Evolutionary conservation across 37 sponge, comb jelly and placozoan genomes (phyloP).

Genomic region (Eunapius fragilis): DNA sequence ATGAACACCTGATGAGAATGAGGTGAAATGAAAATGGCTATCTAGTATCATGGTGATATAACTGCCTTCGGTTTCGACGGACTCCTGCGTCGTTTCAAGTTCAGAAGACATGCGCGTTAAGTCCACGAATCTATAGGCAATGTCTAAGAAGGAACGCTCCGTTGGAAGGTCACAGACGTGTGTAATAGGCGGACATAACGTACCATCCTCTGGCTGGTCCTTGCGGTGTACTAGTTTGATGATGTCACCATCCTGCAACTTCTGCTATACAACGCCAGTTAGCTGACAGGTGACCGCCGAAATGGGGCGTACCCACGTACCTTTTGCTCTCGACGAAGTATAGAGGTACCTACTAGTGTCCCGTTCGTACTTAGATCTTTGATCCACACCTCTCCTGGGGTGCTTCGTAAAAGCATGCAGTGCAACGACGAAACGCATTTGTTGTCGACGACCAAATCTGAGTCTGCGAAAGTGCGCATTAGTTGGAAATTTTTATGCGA

Average conservation of each 20-base stretch:
- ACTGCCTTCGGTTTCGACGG: background rate
- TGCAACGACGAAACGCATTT: constrained; percentile 57
- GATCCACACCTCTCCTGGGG: constrained; percentile 31
- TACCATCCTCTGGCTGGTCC: constrained; percentile 14
- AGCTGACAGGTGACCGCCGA: background rate
- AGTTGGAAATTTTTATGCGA: background rate
- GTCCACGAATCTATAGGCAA: constrained; percentile 11
- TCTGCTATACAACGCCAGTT: constrained; percentile 1
- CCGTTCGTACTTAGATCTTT: constrained; percentile 82
- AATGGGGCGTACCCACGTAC: constrained; percentile 11
- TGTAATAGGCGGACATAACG: background rate
- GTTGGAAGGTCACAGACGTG: background rate
- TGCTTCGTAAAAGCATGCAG: constrained; percentile 53
- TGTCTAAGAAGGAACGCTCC: background rate
- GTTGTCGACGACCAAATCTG: constrained; percentile 39
- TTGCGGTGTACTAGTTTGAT: constrained; percentile 32
- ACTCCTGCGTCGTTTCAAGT: constrained; percentile 23
- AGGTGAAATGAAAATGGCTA: background rate
- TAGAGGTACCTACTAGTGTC: constrained; percentile 68
- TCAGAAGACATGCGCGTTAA: background rate
- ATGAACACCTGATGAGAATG: background rate
- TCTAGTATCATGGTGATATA: too few relatives aligned
- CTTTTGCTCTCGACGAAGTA: constrained; percentile 29
- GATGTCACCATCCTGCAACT: constrained; percentile 27
- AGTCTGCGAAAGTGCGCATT: constrained; percentile 16